These are phyloP conservation scores for Parnassius glacialis DNA, from an alignment of 2,888 invertebrate genomes.

Conservation along the genomic window DNA sequence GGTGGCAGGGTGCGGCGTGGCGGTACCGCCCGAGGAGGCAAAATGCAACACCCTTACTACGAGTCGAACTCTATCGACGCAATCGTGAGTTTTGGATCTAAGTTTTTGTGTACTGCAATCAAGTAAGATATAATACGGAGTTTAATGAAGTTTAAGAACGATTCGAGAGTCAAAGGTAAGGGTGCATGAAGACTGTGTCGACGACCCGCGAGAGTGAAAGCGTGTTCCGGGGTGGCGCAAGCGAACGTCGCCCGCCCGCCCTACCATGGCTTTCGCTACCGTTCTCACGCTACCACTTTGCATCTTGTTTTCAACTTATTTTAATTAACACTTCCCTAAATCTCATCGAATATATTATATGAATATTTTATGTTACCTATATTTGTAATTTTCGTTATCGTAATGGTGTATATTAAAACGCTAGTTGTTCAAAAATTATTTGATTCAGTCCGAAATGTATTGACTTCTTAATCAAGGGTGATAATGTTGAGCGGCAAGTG, in stretches of 20 bases:
- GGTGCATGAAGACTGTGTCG: conserved; percentile 70
- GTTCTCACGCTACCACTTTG: conserved; percentile 69
- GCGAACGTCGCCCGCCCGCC: conserved; percentile 58
- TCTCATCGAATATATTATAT: too few relatives aligned
- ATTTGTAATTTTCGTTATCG: too few relatives aligned
- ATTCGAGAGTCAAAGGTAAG: conserved; percentile 59
- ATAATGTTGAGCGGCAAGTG: neutral
- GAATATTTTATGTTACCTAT: too few relatives aligned
- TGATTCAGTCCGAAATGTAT: too few relatives aligned
- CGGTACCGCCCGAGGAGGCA: conserved; percentile 43
- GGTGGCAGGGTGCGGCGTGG: conserved; percentile 57
- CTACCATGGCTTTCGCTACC: conserved; percentile 74
- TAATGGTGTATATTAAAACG: too few relatives aligned
- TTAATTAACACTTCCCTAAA: conserved; percentile 42
- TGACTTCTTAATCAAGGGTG: too few relatives aligned
- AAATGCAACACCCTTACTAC: conserved; percentile 56
- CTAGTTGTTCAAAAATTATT: too few relatives aligned
- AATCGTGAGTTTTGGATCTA: conserved; percentile 21
- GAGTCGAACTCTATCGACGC: conserved; percentile 19
- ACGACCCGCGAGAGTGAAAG: conserved; percentile 78
- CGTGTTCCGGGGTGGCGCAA: conserved; percentile 71
- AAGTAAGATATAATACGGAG: conserved; percentile 25
- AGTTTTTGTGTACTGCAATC: conserved; percentile 22
- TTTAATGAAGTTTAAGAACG: conserved; percentile 26
- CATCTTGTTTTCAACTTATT: conserved; percentile 60